Percentiles rank a stretch among this genome's conserved stretches.
These are phyloP conservation scores for Platichthys flesus DNA, from an alignment of 2,113 vertebrate genomes.

Conservation along the genomic window DNA sequence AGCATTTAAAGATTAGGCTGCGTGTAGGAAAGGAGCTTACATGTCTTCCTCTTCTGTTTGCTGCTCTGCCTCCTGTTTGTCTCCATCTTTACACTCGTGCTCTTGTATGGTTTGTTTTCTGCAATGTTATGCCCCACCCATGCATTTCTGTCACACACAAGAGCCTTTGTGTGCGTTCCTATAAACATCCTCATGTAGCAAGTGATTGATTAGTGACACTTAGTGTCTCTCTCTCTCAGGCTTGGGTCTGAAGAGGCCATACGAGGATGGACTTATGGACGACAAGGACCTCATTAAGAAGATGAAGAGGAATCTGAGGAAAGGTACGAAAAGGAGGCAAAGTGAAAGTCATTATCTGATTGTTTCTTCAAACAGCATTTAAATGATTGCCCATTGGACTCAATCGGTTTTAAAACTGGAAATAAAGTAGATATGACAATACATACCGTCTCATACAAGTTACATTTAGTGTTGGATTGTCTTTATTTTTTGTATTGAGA, in stretches of 20 bases:
- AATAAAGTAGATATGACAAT: too few species aligned
- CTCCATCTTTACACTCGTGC: slow-evolving; percentile 24
- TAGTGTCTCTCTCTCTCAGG: slow-evolving; percentile 53
- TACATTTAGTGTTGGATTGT: not conserved
- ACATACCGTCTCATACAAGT: not conserved
- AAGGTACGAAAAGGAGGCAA: slow-evolving; percentile 83
- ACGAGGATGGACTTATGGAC: slow-evolving; percentile 92
- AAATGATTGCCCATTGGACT: too few species aligned
- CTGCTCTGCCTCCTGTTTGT: slow-evolving; percentile 44
- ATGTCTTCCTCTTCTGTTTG: slow-evolving; percentile 28
- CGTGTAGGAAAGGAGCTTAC: slow-evolving; percentile 25
- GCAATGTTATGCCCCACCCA: slow-evolving; percentile 5
- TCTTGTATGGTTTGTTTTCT: slow-evolving; percentile 30
- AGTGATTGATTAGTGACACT: slow-evolving; percentile 19
- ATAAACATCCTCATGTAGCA: slow-evolving; percentile 16
- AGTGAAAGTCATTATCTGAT: not conserved
- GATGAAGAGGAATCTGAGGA: slow-evolving; percentile 98
- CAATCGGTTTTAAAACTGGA: too few species aligned
- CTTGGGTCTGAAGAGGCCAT: slow-evolving; percentile 93
- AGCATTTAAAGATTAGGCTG: slow-evolving; percentile 55
- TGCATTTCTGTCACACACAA: not conserved
- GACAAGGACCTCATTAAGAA: slow-evolving; percentile 99
- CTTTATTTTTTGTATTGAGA: not conserved
- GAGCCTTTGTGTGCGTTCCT: slow-evolving; percentile 13
- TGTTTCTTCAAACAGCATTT: not conserved